A percentile compares a stretch with the other conserved stretches of the same genome.
Conservation (phyloP, 2,888 invertebrate genomes). For the Nemoura dubitans region DNA sequence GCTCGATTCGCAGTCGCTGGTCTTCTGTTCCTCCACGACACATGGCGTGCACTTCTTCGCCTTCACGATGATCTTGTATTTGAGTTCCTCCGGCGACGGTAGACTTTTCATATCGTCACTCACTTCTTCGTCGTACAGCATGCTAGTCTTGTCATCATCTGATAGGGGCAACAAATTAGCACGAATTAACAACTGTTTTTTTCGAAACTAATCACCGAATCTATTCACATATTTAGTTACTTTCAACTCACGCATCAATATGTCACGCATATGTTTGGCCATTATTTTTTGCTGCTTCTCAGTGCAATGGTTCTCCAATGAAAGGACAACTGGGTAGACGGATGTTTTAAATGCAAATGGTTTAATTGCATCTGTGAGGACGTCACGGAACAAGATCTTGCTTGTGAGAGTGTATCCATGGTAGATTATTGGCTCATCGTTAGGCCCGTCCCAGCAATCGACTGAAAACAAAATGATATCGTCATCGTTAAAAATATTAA, state of each 20-base stretch:
- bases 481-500: no score
- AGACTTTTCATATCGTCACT: constrained; percentile 57
- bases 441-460: constrained; percentile 68
- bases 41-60: constrained; percentile 54
- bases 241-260: constrained; percentile 53
- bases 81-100: constrained; percentile 63
- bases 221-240: background rate
- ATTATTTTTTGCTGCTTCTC: constrained; percentile 59
- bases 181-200: background rate
- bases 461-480: constrained; percentile 59
- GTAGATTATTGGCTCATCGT: constrained; percentile 66
- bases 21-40: constrained; percentile 49
- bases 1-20: constrained; percentile 51
- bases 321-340: constrained; percentile 62
- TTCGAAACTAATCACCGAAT: background rate
- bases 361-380: constrained; percentile 60
- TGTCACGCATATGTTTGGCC: constrained; percentile 59
- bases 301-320: constrained; percentile 64
- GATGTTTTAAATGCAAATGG: constrained; percentile 62
- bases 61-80: constrained; percentile 62
- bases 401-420: constrained; percentile 65
- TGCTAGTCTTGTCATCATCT: constrained; percentile 54
- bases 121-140: constrained; percentile 57
- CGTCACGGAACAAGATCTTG: constrained; percentile 60
- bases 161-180: background rate